Evolutionary conservation across 2,113 vertebrate genomes (phyloP).

Genomic region (Marcusenius ussheri): DNA sequence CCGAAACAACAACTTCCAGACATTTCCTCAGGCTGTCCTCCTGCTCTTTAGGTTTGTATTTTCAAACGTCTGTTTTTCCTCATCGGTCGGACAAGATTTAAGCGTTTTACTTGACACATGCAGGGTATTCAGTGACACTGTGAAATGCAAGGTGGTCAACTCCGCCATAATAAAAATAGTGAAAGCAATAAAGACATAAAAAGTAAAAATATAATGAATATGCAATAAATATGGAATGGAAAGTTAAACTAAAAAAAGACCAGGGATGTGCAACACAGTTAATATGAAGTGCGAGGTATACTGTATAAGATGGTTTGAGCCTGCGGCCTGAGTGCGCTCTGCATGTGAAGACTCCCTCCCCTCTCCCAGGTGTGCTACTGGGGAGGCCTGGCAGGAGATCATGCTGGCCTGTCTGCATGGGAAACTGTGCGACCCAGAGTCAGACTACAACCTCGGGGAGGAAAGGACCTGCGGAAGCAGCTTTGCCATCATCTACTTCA

Average conservation of each 20-base stretch:
- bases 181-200: background rate
- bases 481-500: conserved; percentile 96
- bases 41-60: conserved; percentile 84
- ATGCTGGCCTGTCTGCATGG: conserved; percentile 93
- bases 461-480: conserved; percentile 90
- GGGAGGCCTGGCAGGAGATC: conserved; percentile 97
- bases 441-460: conserved; percentile 81
- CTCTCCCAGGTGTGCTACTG: conserved; percentile 83
- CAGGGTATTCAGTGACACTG: background rate
- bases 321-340: background rate
- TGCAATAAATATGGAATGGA: background rate
- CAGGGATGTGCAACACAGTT: background rate
- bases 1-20: conserved; percentile 99
- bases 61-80: background rate
- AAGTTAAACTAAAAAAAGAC: background rate
- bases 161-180: background rate
- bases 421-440: conserved; percentile 90
- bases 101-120: background rate
- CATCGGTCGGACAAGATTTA: background rate
- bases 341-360: background rate
- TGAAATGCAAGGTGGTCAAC: background rate
- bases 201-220: background rate
- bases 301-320: background rate
- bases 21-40: conserved; percentile 89
- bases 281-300: background rate